Conservation (phyloP, 2,113 vertebrate genomes). For the Spheniscus mendiculus region DNA sequence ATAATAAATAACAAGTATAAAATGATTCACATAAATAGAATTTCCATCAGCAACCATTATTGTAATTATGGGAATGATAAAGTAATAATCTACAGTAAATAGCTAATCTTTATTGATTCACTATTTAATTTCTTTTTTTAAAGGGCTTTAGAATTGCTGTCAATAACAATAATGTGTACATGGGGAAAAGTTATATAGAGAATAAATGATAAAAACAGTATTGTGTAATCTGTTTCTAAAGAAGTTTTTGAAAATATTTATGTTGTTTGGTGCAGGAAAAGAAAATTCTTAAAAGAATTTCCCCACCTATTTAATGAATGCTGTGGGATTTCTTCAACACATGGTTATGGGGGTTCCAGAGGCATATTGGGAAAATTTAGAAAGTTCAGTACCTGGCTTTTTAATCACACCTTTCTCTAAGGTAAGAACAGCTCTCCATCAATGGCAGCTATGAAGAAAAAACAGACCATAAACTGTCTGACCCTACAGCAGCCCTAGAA, state of each 20-base stretch:
- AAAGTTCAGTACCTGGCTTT: constrained; percentile 28
- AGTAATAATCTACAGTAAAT: constrained; percentile 88
- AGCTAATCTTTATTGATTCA: constrained; percentile 89
- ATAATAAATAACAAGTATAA: constrained; percentile 93
- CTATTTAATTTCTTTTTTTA: constrained; percentile 74
- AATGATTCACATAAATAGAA: constrained; percentile 89
- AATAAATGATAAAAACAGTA: constrained; percentile 34
- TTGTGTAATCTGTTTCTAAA: constrained; percentile 50
- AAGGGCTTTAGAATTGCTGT: constrained; percentile 71
- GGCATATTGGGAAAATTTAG: constrained; percentile 29
- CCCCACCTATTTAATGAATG: not conserved
- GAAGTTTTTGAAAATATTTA: constrained; percentile 55
- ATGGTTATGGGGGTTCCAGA: constrained; percentile 28
- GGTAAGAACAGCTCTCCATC: constrained; percentile 53
- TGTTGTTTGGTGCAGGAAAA: constrained; percentile 39
- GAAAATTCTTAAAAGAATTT: constrained; percentile 39
- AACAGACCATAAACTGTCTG: constrained; percentile 46
- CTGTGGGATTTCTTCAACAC: constrained; percentile 44
- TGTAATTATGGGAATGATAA: constrained; percentile 85
- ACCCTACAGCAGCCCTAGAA: constrained; percentile 69
- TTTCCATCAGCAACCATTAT: constrained; percentile 84
- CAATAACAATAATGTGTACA: constrained; percentile 76
- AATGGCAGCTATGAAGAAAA: constrained; percentile 57
- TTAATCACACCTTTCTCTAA: constrained; percentile 50
- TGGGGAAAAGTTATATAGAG: constrained; percentile 11